Conservation (phyloP, 2,113 vertebrate genomes). For the Gobius niger region DNA sequence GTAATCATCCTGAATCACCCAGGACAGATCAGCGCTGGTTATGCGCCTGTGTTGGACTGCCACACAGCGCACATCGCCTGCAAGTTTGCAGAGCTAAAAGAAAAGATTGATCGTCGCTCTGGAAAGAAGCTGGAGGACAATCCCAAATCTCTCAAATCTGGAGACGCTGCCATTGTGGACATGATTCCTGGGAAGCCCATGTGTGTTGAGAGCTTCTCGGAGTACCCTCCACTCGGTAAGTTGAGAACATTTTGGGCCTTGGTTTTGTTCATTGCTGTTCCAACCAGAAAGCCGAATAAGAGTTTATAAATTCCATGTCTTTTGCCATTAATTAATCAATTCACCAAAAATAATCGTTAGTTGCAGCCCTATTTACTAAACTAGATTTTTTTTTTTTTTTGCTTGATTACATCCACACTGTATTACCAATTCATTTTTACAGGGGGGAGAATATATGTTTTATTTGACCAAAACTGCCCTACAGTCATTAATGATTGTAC, state of each 20-base stretch:
- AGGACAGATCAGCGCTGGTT: slow-evolving; percentile 91
- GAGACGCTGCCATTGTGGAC: slow-evolving; percentile 95
- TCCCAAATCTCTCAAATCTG: slow-evolving; percentile 93
- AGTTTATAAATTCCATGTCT: no score
- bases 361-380: no score
- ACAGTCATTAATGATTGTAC: no score
- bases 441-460: no score
- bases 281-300: no score
- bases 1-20: slow-evolving; percentile 97
- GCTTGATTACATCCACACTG: no score
- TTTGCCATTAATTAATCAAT: no score
- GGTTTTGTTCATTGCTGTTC: no score
- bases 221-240: slow-evolving; percentile 93
- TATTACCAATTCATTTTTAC: no score
- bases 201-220: slow-evolving; percentile 97
- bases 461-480: no score
- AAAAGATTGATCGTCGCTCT: slow-evolving; percentile 95
- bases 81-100: slow-evolving; percentile 96
- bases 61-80: slow-evolving; percentile 96
- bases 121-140: slow-evolving; percentile 97
- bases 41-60: slow-evolving; percentile 93
- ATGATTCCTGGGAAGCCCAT: slow-evolving; percentile 97
- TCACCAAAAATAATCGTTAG: no score
- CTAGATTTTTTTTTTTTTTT: no score
- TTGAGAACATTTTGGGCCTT: not conserved